Percentiles rank a stretch among this genome's conserved stretches.
These are phyloP conservation scores for Deilephila elpenor DNA, from an alignment of 2,888 invertebrate species.

Conservation along the genomic window DNA sequence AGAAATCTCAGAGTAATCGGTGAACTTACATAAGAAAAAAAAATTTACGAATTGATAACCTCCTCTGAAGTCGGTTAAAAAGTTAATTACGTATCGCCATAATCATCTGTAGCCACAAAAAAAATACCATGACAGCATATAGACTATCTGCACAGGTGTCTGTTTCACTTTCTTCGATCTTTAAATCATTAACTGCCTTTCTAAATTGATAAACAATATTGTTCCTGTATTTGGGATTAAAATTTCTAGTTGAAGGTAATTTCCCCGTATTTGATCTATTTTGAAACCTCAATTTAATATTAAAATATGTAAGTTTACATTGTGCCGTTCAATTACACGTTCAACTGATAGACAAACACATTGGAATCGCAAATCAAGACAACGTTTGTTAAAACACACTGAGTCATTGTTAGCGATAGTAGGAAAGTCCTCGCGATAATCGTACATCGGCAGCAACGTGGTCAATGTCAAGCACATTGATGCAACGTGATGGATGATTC, in stretches of 20 bases:
- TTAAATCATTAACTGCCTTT: no score
- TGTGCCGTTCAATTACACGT: not conserved
- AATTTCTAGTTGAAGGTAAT: no score
- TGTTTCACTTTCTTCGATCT: no score
- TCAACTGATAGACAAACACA: not conserved
- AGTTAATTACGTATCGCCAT: not conserved
- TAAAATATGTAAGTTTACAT: no score
- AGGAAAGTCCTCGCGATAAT: not conserved
- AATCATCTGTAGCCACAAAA: not conserved
- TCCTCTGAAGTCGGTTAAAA: no score
- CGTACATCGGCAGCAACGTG: not conserved
- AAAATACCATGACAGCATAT: not conserved
- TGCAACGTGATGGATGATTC: not conserved
- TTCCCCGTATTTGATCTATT: no score
- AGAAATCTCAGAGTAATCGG: no score
- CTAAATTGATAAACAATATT: no score
- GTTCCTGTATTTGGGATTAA: no score
- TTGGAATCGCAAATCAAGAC: not conserved
- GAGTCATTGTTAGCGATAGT: slow-evolving; percentile 2
- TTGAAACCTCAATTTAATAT: no score
- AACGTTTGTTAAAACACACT: not conserved
- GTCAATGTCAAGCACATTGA: slow-evolving; percentile 13
- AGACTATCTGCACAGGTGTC: not conserved
- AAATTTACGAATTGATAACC: no score
- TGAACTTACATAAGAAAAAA: no score